These are phyloP conservation scores for Thryonomys swinderianus DNA, from an alignment of 2,113 vertebrate species.

Conservation along the genomic window DNA sequence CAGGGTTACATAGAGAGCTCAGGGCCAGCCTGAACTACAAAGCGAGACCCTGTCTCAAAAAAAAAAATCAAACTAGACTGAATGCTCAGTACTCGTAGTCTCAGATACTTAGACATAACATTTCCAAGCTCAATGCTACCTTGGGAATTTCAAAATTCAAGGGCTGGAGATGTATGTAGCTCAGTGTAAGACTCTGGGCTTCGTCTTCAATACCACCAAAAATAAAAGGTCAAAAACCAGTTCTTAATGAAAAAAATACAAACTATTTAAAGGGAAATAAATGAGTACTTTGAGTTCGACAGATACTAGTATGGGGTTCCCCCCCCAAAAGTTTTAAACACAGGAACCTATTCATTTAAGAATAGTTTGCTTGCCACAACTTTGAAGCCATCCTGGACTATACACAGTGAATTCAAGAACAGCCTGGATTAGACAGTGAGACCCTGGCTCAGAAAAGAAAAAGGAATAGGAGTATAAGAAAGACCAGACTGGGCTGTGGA, in stretches of 20 bases:
- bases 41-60: too few species aligned
- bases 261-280: not conserved
- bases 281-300: not conserved
- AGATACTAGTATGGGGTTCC: not conserved
- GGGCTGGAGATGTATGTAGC: not conserved
- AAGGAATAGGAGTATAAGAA: too few species aligned
- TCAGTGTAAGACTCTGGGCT: not conserved
- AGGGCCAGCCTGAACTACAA: too few species aligned
- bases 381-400: too few species aligned
- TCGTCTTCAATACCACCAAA: not conserved
- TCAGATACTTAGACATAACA: not conserved
- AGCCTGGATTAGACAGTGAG: too few species aligned
- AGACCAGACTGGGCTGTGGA: too few species aligned
- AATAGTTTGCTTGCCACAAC: too few species aligned
- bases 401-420: too few species aligned
- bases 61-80: not conserved
- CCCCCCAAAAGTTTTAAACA: not conserved
- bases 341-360: not conserved
- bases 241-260: not conserved
- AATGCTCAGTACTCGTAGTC: not conserved
- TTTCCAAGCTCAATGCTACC: not conserved
- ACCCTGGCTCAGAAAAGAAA: too few species aligned
- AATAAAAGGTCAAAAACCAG: not conserved
- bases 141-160: not conserved
- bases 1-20: too few species aligned